phyloP scores from a whole-genome alignment of 2,113 vertebrate genomes.

The Axis porcinus region DNA sequence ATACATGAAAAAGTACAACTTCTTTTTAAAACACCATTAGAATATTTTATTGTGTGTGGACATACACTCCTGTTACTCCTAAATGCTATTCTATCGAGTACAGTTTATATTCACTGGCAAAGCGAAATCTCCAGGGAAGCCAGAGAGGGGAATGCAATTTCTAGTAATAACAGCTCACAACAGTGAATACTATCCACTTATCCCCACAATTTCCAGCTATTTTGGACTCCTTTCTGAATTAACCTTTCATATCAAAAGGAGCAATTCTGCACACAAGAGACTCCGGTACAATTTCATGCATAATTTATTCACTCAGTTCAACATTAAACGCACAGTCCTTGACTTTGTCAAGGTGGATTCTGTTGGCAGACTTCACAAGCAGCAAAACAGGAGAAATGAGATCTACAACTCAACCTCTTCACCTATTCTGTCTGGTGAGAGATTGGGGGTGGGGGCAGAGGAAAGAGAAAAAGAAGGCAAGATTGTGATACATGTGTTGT shows the following conservation, averaged over 20 bases:
- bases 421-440: conserved; percentile 82
- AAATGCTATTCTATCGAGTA: conserved; percentile 84
- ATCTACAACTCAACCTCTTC: conserved; percentile 84
- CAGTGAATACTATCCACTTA: conserved; percentile 89
- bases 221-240: conserved; percentile 91
- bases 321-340: conserved; percentile 90
- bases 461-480: conserved; percentile 41
- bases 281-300: conserved; percentile 91
- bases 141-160: conserved; percentile 87
- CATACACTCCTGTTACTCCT: conserved; percentile 85
- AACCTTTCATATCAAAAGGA: conserved; percentile 93
- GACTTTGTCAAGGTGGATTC: conserved; percentile 91
- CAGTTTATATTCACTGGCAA: conserved; percentile 87
- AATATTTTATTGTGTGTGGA: conserved; percentile 85
- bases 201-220: conserved; percentile 89
- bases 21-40: conserved; percentile 82
- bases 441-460: not conserved
- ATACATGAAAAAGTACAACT: conserved; percentile 79
- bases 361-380: conserved; percentile 89
- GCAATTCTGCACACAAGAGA: conserved; percentile 90
- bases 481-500: conserved; percentile 23
- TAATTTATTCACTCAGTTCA: conserved; percentile 90
- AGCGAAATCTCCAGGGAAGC: conserved; percentile 83
- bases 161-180: conserved; percentile 90
- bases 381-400: conserved; percentile 85